Evolutionary conservation across 2,113 vertebrate genomes (phyloP), one percentile per base, ranked within the genome.

Genomic region (Scophthalmus maximus): DNA sequence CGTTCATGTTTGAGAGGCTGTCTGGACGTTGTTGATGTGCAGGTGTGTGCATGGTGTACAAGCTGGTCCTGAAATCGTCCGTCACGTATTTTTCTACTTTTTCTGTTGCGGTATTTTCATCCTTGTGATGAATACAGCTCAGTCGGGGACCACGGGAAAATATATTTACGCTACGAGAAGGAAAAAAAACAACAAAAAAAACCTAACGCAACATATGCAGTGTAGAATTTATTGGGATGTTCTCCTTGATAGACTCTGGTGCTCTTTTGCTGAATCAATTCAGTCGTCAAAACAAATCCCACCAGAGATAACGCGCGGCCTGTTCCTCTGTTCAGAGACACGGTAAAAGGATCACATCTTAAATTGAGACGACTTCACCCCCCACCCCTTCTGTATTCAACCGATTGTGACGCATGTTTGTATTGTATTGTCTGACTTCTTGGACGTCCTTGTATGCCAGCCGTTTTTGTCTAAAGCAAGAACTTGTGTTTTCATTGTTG

Each of bases 381-480:
- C 20, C 51, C 27, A 26, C 67, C 67, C 72, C 73, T 42, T 74
- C 68, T 77, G 79, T 83, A 82, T 70, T 73, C 80, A 73, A 71
- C 76, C 25, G 58, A 87, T 85, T 18, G 84, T 91, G 79, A 88
- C 84, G 90, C 91, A 92, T 92, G 91, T 91, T 91, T 64, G 90
- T 92, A 73, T 87, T 14, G 90, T 92, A 83, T 85, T 81, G 89
- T 92, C 90, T 90, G 79, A 88, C 67, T 80, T 88, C 76, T 90
- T 85, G 87, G 81, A 88, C 79, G 85, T 88, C 83, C 84, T 8
- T 83, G 87, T 91, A 83, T 89, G 86, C 87, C 88, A 79, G 87
- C 63, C 69, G 80, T 91, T 29, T 87, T 86, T 79, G 86, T 91
- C 89, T 70, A 81, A 86, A 87, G 84, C 89, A 85, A 87, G 72